phyloP scores from a whole-genome alignment of 2,888 invertebrate species.

The Osmoderma eremita region DNA sequence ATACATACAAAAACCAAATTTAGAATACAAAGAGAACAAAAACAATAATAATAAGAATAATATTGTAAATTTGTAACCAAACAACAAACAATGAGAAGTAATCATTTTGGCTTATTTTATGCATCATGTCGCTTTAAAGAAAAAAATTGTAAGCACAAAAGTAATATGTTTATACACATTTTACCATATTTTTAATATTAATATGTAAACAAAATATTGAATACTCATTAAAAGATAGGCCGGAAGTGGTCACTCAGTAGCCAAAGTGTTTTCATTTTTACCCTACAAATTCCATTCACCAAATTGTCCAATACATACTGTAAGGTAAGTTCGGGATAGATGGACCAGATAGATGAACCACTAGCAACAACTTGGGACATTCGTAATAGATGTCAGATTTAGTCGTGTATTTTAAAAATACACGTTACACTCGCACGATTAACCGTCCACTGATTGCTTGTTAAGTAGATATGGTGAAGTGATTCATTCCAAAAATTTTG shows the following conservation, averaged over 20 bases:
- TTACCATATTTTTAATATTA: constrained; percentile 64
- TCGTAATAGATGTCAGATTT: too few species aligned
- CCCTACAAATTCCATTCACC: background rate
- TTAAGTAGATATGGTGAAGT: too few species aligned
- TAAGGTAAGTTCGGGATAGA: too few species aligned
- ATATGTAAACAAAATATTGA: constrained; percentile 45
- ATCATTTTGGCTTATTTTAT: constrained; percentile 50
- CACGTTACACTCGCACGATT: too few species aligned
- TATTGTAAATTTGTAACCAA: constrained; percentile 24
- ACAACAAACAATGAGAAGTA: constrained; percentile 24
- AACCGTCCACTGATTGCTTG: too few species aligned
- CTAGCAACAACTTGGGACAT: too few species aligned
- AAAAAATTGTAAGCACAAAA: constrained; percentile 62
- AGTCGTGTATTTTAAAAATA: too few species aligned
- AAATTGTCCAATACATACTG: background rate
- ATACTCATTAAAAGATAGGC: constrained; percentile 43
- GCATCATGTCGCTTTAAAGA: constrained; percentile 55
- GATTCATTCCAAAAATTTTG: too few species aligned
- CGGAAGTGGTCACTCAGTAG: constrained; percentile 27
- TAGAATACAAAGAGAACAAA: background rate
- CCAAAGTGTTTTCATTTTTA: constrained; percentile 14
- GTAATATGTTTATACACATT: constrained; percentile 63
- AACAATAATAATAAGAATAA: constrained; percentile 22
- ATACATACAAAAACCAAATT: constrained; percentile 11
- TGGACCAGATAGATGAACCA: too few species aligned